Percentiles rank a stretch among this genome's conserved stretches.
Conservation (phyloP, 2,113 vertebrate species). For the Siphamia tubifer region DNA sequence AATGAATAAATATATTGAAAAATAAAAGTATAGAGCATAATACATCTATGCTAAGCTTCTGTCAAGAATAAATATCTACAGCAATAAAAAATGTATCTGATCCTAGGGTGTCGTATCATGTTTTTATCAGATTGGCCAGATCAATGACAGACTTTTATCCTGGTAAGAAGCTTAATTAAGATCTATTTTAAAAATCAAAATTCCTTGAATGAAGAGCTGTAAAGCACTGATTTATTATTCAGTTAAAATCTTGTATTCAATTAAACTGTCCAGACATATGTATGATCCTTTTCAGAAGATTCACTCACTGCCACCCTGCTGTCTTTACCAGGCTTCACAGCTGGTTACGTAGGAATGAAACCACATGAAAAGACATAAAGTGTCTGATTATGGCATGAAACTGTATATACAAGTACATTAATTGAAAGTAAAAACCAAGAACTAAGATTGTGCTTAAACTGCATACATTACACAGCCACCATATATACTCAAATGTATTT, state of each 20-base stretch:
- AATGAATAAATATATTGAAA: too few relatives aligned
- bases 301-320: conserved; percentile 7
- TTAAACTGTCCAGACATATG: not conserved
- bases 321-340: not conserved
- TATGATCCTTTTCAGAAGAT: conserved; percentile 18
- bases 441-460: conserved; percentile 2
- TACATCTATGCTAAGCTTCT: too few relatives aligned
- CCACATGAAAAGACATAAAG: conserved; percentile 1
- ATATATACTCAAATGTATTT: conserved; percentile 28
- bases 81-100: too few relatives aligned
- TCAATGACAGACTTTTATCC: too few relatives aligned
- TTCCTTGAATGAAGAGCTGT: too few relatives aligned
- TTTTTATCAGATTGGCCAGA: too few relatives aligned
- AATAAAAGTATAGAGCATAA: too few relatives aligned
- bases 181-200: conserved; percentile 21
- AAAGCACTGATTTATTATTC: conserved; percentile 32
- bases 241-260: not conserved
- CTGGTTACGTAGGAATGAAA: not conserved
- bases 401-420: not conserved
- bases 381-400: not conserved
- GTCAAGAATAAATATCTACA: too few relatives aligned
- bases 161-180: conserved; percentile 21
- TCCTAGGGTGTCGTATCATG: too few relatives aligned
- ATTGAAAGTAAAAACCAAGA: conserved; percentile 9
- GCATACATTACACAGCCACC: not conserved